Evolutionary conservation across 2,113 vertebrate species (phyloP).

Genomic region (Amia ocellicauda): DNA sequence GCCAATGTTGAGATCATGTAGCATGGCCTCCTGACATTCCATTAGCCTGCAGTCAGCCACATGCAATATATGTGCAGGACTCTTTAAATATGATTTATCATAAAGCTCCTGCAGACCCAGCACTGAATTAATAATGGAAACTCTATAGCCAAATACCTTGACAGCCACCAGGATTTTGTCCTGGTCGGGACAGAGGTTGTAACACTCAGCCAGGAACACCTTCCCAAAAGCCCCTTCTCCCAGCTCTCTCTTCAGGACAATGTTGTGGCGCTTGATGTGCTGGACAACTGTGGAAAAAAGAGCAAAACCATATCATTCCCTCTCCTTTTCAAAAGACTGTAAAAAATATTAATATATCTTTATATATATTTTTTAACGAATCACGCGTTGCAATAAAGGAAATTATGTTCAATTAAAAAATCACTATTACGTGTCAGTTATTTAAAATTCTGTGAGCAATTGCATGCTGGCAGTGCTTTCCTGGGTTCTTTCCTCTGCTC

Average conservation of each 20-base stretch:
- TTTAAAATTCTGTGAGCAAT: no score
- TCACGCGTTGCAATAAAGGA: no score
- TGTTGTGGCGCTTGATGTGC: constrained; percentile 97
- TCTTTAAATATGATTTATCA: constrained; percentile 3
- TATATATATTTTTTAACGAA: no score
- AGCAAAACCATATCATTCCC: constrained; percentile 25
- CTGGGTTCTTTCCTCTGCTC: no score
- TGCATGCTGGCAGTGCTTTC: no score
- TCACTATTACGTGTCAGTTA: no score
- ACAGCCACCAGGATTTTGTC: constrained; percentile 97
- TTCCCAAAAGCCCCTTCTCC: constrained; percentile 98
- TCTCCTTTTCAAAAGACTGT: no score
- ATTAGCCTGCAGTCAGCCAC: constrained; percentile 17
- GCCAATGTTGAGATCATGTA: constrained; percentile 31
- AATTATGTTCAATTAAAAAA: no score
- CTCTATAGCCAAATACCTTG: constrained; percentile 74
- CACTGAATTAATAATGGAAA: constrained; percentile 37
- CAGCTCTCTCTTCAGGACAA: constrained; percentile 93
- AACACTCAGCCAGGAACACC: constrained; percentile 96
- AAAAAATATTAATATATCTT: no score
- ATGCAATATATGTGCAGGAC: background rate
- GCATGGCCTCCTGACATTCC: constrained; percentile 12
- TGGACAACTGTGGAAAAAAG: constrained; percentile 84
- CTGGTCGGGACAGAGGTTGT: constrained; percentile 89
- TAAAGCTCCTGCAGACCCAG: constrained; percentile 22